Base-by-base conservation (phyloP, 1,140 invertebrate genomes). In the Scaptomyza hsui region DNA sequence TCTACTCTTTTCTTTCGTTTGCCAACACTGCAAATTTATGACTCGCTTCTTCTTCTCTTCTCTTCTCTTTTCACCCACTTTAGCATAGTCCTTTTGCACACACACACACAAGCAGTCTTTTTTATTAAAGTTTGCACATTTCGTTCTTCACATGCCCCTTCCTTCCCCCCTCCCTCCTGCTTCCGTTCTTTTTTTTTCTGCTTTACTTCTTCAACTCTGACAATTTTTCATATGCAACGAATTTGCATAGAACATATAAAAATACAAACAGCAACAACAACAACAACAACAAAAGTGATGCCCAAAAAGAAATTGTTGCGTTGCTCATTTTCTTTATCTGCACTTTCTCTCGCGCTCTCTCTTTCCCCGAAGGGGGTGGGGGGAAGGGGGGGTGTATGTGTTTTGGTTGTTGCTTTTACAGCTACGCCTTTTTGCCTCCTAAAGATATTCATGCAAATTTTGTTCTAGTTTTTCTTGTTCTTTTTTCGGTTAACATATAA, bases 161-260 rank as follows among this genome's bases (percentile, higher is more conserved):
- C 2, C 10, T 21, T 7, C 16, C 18, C 12, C 18, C 5, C 7
- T 44, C 42, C 4, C 15, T 19, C 16, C 16, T 15, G 32, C 44
- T 56, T 26, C 13, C 9, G 10, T 1, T 10, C 2, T 35, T 4
- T 15, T 10, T 29, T 24, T 16, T 56, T 15, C 12, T 21, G 24
- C 26, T 29, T 12, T 51, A n/a, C 53, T 59, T 16, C 37, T 68
- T 26, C 35, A 52, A 37, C 48, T 47, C 68, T 76, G 65, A 53
- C 82, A 71, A 81, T 88, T 78, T 86, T 70, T 86, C 78, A 88
- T 86, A 86, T 86, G 83, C 71, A 88, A 88, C 75, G 76, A 75
- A 86, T 86, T 86, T 86, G 82, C 82, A 86, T 82, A 88, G n/a
- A n/a, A n/a, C n/a, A n/a, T n/a, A n/a, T n/a, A 88, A 82, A 88